Conservation (phyloP, 2,797 vertebrate genomes). For the Coranthus polyacanthus region DNA sequence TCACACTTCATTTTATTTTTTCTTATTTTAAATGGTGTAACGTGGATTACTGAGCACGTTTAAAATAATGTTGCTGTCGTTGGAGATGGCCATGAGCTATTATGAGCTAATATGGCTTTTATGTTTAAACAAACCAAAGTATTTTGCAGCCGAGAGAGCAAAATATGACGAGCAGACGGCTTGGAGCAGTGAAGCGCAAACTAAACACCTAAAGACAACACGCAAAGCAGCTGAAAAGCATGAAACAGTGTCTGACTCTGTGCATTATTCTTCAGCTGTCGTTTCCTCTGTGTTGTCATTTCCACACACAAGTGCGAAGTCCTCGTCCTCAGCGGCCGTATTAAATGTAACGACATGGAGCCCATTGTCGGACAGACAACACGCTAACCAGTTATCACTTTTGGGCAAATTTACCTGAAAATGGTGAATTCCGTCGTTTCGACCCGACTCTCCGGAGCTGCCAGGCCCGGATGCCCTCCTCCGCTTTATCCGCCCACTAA, state of each 20-base stretch:
- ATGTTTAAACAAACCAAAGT: conserved; percentile 44
- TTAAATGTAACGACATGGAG: not conserved
- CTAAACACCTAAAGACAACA: not conserved
- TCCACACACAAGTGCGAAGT: conserved; percentile 6
- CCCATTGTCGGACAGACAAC: conserved; percentile 33
- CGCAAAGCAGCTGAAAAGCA: conserved; percentile 4
- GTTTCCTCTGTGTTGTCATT: conserved; percentile 62
- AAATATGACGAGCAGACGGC: not conserved
- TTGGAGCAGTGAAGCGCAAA: no score
- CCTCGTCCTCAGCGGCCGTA: conserved; percentile 14
- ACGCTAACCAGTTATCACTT: not conserved
- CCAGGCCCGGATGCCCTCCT: conserved; percentile 74
- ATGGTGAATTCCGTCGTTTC: conserved; percentile 63
- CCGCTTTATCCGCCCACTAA: conserved; percentile 73
- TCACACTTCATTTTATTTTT: no score
- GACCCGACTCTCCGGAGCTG: conserved; percentile 63
- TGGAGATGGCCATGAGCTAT: no score
- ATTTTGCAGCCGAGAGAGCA: not conserved
- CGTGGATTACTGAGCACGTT: no score
- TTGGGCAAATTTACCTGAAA: conserved; percentile 64
- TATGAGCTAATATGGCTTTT: not conserved
- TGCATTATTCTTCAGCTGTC: conserved; percentile 20
- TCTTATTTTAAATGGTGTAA: no score
- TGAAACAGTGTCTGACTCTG: conserved; percentile 5
- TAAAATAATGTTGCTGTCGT: no score